These are phyloP conservation scores for Tragulus kanchil DNA, from an alignment of 2,113 vertebrate species.

Conservation along the genomic window DNA sequence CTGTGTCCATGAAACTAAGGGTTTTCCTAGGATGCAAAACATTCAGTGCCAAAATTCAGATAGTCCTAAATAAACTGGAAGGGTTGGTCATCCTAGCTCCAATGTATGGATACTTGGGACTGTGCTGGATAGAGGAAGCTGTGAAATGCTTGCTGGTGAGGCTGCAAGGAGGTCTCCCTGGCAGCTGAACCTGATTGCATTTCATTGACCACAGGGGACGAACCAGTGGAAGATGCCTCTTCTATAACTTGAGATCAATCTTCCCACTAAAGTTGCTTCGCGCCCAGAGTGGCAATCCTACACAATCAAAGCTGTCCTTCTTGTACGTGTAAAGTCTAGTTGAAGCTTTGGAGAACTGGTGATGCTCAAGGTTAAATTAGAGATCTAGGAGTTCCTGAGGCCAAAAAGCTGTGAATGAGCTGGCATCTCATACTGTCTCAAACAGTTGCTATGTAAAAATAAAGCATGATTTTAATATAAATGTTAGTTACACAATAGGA, in stretches of 20 bases:
- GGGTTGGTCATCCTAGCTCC: background rate
- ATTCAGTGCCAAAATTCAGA: background rate
- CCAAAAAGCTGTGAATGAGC: background rate
- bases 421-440: background rate
- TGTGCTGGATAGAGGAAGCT: background rate
- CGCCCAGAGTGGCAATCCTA: background rate
- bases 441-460: no score
- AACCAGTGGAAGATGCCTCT: no score
- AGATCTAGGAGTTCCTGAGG: background rate
- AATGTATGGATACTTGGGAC: background rate
- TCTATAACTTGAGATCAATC: background rate
- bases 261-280: background rate
- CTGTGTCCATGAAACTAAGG: background rate
- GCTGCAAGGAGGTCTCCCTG: background rate
- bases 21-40: background rate
- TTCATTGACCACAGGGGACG: background rate
- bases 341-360: background rate
- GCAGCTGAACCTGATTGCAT: background rate
- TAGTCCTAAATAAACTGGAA: background rate
- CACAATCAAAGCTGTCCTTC: background rate
- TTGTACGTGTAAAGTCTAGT: background rate
- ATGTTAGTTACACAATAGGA: background rate
- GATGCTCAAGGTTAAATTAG: background rate
- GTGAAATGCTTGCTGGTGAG: background rate
- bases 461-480: background rate